A percentile compares a stretch with the other conserved stretches of the same genome.
Evolutionary conservation across 30 jellyfish, hydroid and myxozoan genomes (phyloP).

Genomic region (Chironex yamaguchii): DNA sequence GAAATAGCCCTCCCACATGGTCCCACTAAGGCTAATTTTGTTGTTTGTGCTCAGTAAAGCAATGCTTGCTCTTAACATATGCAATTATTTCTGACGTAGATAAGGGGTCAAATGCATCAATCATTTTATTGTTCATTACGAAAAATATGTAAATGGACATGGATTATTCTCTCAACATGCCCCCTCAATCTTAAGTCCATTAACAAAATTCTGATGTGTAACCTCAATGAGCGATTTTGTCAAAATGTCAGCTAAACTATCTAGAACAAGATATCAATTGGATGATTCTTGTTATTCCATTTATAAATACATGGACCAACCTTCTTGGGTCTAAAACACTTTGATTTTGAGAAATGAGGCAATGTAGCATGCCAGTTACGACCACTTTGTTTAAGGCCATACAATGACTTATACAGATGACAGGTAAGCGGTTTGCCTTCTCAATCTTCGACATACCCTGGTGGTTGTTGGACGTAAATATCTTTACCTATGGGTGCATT

Average conservation of each 20-base stretch:
- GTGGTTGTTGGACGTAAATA: conserved; percentile 57
- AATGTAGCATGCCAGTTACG: conserved; percentile 68
- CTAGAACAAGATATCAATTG: conserved; percentile 24
- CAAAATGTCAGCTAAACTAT: conserved; percentile 48
- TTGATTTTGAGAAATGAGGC: not conserved
- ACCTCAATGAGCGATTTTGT: conserved; percentile 18
- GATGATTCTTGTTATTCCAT: not conserved
- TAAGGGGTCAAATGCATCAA: too few relatives aligned
- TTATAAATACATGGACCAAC: conserved; percentile 72
- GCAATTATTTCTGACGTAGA: too few relatives aligned
- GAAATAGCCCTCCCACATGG: too few relatives aligned
- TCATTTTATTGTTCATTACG: too few relatives aligned
- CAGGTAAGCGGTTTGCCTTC: conserved; percentile 7
- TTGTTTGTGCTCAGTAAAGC: too few relatives aligned
- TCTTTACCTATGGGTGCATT: conserved; percentile 71
- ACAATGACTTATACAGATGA: conserved; percentile 72
- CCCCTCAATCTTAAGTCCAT: conserved; percentile 47
- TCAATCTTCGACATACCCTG: conserved; percentile 42
- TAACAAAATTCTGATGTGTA: not conserved
- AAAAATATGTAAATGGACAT: too few relatives aligned
- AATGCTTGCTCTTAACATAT: too few relatives aligned
- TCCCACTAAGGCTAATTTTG: too few relatives aligned
- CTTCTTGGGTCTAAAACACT: conserved; percentile 28
- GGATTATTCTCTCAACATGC: conserved; percentile 38
- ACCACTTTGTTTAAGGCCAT: conserved; percentile 83